A percentile compares a stretch with the other conserved stretches of the same genome.
phyloP scores from a whole-genome alignment of 2,888 invertebrate genomes.

The Drosophila merina region DNA sequence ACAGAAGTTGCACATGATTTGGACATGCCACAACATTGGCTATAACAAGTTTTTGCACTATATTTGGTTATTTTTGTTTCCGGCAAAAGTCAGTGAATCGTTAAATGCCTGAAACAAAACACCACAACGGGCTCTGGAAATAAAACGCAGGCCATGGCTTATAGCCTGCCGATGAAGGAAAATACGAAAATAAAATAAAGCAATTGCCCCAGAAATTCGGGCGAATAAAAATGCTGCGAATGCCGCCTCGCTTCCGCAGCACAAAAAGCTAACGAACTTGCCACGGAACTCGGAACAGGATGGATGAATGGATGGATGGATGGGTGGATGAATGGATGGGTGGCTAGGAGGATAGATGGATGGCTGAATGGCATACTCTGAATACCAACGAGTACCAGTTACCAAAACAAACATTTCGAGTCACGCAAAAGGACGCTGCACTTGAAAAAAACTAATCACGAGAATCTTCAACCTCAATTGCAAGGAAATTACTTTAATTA shows the following conservation, averaged over 20 bases:
- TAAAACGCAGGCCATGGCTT: neutral
- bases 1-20: slow-evolving; percentile 37
- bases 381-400: slow-evolving; percentile 78
- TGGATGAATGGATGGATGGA: slow-evolving; percentile 37
- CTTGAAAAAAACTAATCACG: slow-evolving; percentile 3
- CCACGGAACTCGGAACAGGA: slow-evolving; percentile 42
- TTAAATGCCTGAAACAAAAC: slow-evolving; percentile 46
- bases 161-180: neutral
- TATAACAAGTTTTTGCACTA: slow-evolving; percentile 18
- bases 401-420: slow-evolving; percentile 53
- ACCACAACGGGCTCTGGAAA: slow-evolving; percentile 13
- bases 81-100: slow-evolving; percentile 47
- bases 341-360: slow-evolving; percentile 25
- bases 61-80: slow-evolving; percentile 31
- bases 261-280: slow-evolving; percentile 72
- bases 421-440: slow-evolving; percentile 42
- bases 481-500: neutral
- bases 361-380: slow-evolving; percentile 60
- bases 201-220: slow-evolving; percentile 70
- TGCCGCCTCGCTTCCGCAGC: slow-evolving; percentile 21
- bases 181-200: slow-evolving; percentile 47
- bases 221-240: slow-evolving; percentile 47
- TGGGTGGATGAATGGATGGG: slow-evolving; percentile 36
- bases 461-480: too few species aligned
- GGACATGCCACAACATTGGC: slow-evolving; percentile 29